Base-by-base conservation (phyloP, 2,888 invertebrate species). In the Agriotes lineatus region DNA sequence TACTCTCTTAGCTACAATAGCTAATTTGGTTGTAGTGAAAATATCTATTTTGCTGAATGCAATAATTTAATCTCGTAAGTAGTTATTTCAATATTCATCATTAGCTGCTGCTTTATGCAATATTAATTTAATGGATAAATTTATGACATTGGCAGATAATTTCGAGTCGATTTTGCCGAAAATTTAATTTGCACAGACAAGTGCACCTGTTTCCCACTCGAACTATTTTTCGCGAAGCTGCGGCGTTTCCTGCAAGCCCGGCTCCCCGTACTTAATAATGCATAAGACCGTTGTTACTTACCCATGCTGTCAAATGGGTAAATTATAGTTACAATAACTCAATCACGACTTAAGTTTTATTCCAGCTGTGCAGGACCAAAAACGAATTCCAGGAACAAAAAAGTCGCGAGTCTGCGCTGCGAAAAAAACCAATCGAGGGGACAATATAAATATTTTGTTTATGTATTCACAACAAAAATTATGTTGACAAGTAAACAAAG, bases 401-500 rank as follows among this genome's bases (percentile, higher is more conserved):
- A 83, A 78, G 73, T 73, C 61, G 64, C 61, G 64, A 65, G 63
- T 68, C 80, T 74, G 78, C 77, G 72, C 74, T 77, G 79, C 76
- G 79, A 82, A 83, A 82, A 81, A 82, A 81, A 78, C 79, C 81
- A 82, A 82, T 81, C 83, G 81, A 78, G 81, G 81, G 83, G 83
- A 85, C 84, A 84, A 83, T 85, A 84, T 85, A 85, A 85, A 85
- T 85, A 85, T 84, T 84, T 84, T 83, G 84, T 84, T 84, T 84
- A 85, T 85, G 84, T 83, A 84, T 84, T 83, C 84, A 79, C 82
- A 80, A 80, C 83, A 83, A 84, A 84, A 85, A 84, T 85, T 84
- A 85, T 85, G 84, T 84, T 84, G 85, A 85, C 84, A 84, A 83
- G 83, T 81, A 83, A 85, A 85, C 85, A 85, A 85, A 84, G 84